phyloP scores from a whole-genome alignment of 2,113 vertebrate species.

The Prionailurus viverrinus region DNA sequence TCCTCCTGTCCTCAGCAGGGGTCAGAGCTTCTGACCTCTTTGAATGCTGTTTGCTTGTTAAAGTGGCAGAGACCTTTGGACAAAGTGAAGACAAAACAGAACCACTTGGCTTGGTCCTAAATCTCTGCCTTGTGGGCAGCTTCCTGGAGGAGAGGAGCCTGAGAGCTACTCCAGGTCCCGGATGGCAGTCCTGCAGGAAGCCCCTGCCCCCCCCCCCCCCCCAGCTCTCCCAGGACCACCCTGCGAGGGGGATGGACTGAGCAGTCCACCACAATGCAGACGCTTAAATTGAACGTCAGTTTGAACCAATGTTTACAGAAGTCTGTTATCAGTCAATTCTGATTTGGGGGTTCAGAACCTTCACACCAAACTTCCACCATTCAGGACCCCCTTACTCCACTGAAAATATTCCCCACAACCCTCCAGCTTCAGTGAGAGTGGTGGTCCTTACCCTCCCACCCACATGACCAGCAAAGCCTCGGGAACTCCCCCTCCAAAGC shows the following conservation, averaged over 20 bases:
- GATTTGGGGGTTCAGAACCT: neutral
- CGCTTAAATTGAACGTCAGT: neutral
- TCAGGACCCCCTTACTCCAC: neutral
- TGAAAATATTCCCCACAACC: neutral
- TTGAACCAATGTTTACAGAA: neutral
- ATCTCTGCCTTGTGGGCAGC: neutral
- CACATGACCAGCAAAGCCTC: neutral
- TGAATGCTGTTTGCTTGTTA: neutral
- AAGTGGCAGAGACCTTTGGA: neutral
- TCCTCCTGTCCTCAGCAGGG: neutral
- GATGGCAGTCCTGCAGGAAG: neutral
- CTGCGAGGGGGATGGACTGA: neutral
- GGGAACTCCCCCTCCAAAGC: neutral
- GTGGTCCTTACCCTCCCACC: neutral
- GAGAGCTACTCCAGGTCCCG: neutral
- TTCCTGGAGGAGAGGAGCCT: neutral
- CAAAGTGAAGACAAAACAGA: neutral
- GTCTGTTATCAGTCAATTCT: neutral
- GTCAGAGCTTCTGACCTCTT: neutral
- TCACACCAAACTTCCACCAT: neutral
- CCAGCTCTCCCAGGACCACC: neutral
- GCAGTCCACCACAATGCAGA: neutral
- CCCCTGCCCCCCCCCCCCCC: neutral
- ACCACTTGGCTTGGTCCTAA: fast-evolving
- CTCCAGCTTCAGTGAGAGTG: neutral